Base-by-base conservation (phyloP, 2,888 invertebrate genomes). In the Lycaena phlaeas region DNA sequence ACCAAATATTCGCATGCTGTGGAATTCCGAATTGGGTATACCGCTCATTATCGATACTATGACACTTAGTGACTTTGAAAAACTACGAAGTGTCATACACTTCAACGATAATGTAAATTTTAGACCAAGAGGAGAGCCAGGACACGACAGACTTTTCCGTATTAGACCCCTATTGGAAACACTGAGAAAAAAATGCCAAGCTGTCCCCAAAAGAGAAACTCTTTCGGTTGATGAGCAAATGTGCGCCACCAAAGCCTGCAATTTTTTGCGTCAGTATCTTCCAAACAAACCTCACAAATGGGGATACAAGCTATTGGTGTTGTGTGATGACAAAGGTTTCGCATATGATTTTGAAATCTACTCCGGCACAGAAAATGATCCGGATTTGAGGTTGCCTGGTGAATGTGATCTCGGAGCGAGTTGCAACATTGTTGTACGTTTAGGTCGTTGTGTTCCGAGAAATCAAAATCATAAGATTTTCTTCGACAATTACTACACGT, bases 201-300 rank as follows among this genome's bases (percentile, higher is more conserved):
- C 48, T 41, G 52, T 59, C 42, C 56, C 57, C 34, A 41, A 59
- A 44, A 55, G 57, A 28, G 57, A 61, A 50, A 48, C 56, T 34
- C 50, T 59, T 36, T 55, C 53, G 38, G 47, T 60, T 36, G 57
- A 61, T 40, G 55, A 59, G 41, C 57, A 61, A 44, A 59, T 61
- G 57, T 59, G 58, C 49, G 50, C 58, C 17, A 58, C 54, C 25
- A 61, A 59, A 54, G 48, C 55, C 46, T 45, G 49, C 43, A 55
- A 59, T 46, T 54, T 46, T 44, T 51, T 62, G 40, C 59, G 60
- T 37, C 57, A 58, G 48, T 58, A 59, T 40, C 29, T 57, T 27
- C 54, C 54, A 26, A 59, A 59, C 36, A 63, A 59, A 48, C 57
- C 57, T 42, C 56, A 59, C 53, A 42, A 54, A 5, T 9, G 7